Base-by-base conservation (phyloP, 2,888 invertebrate genomes). In the Cephus pulcher region DNA sequence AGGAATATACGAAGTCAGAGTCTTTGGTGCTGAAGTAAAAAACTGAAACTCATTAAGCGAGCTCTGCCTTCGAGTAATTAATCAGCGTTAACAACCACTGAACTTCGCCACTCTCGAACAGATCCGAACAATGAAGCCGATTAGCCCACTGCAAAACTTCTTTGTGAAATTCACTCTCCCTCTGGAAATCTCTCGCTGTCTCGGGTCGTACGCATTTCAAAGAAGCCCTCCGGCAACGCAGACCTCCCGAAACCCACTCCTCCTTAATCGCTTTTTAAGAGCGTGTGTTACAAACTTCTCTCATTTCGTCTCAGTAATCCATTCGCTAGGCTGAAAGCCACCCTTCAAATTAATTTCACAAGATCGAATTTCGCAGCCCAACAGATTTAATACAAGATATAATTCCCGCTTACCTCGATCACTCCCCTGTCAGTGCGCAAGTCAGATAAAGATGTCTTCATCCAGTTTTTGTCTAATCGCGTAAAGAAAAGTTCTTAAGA, bases 21-120 rank as follows among this genome's bases (percentile, higher is more conserved):
- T 74, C 74, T 12, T 74, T 30, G 15, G 71, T 37, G 73, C 30
- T 6, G 23, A 56, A 69, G 73, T 33, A 71, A 76, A 78, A 73
- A 73, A 78, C 74, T 79, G 77, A 69, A 79, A 80, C 80, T 80
- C 77, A 82, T 82, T 82, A 82, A 80, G 82, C 80, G 80, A 81
- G 78, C 83, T 69, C 69, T 78, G 78, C 81, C 82, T 77, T 81
- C 82, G 83, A 82, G 85, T 82, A 86, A 88, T 88, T 88, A 88
- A 88, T 88, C 87, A 84, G 82, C 82, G 82, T 86, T 86, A 84
- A 84, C 82, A 80, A 76, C 80, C 80, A 79, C 80, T 81, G 81
- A 81, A 79, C 79, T 79, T 74, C 80, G 75, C 75, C 79, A 82
- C n/a, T 80, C 79, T 34, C 71, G 33, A 33, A 30, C 68, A 33